phyloP scores from a whole-genome alignment of 2,113 vertebrate species.

The Semicossyphus pulcher region DNA sequence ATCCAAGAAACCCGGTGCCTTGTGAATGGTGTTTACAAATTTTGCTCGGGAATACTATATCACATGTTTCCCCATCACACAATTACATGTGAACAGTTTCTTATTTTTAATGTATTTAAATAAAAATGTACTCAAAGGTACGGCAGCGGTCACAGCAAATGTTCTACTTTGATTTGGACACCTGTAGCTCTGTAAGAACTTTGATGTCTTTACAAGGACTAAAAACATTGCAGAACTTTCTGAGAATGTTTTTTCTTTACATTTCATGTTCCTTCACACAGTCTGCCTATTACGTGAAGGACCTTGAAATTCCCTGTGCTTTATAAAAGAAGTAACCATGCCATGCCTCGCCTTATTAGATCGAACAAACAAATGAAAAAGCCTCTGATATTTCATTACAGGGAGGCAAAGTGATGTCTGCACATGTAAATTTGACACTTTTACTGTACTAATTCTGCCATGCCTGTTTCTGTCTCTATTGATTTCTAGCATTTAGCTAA shows the following conservation, averaged over 20 bases:
- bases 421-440: background rate
- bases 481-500: slow-evolving; percentile 1
- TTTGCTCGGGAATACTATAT: too few species aligned
- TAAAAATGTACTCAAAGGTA: too few species aligned
- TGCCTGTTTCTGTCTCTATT: background rate
- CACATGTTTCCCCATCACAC: too few species aligned
- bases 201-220: too few species aligned
- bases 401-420: background rate
- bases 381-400: background rate
- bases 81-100: too few species aligned
- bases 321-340: background rate
- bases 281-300: background rate
- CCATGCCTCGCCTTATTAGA: background rate
- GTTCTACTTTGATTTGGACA: too few species aligned
- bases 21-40: too few species aligned
- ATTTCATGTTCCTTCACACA: background rate
- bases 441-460: slow-evolving; percentile 6
- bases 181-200: too few species aligned
- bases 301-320: background rate
- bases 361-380: background rate
- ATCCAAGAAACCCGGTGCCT: too few species aligned
- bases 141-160: too few species aligned
- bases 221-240: background rate
- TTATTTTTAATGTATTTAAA: too few species aligned
- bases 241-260: background rate